These are phyloP conservation scores for Glossophaga mutica DNA, from an alignment of 2,797 vertebrate genomes.

Conservation along the genomic window DNA sequence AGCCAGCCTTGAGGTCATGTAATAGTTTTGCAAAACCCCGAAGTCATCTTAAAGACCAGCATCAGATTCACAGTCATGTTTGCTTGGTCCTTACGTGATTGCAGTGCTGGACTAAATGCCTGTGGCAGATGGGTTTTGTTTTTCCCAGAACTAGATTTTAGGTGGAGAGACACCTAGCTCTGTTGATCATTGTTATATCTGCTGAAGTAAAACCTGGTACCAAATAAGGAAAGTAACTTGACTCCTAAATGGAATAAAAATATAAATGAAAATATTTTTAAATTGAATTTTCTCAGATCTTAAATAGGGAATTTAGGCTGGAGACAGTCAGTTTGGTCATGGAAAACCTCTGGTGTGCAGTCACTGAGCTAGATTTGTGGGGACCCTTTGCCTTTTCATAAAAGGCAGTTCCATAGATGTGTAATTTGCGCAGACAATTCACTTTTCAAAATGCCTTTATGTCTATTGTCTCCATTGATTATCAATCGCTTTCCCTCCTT, in stretches of 20 bases:
- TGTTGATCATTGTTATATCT: background rate
- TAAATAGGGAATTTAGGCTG: background rate
- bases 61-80: background rate
- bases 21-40: constrained; percentile 76
- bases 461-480: background rate
- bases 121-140: background rate
- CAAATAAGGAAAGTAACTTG: background rate
- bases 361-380: background rate
- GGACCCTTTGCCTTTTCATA: background rate
- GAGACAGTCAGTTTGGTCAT: background rate
- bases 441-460: background rate
- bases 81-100: background rate
- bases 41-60: constrained; percentile 74
- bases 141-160: background rate
- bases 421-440: background rate
- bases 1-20: constrained; percentile 79
- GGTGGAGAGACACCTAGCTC: background rate
- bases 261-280: background rate
- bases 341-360: background rate
- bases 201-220: background rate
- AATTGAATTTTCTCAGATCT: background rate
- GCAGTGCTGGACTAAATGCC: background rate
- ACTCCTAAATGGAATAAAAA: background rate
- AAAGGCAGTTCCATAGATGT: background rate
- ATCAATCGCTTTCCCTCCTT: background rate